Conservation (phyloP, 35 echinoderm and acorn worm species). For the Ptychodera flava region DNA sequence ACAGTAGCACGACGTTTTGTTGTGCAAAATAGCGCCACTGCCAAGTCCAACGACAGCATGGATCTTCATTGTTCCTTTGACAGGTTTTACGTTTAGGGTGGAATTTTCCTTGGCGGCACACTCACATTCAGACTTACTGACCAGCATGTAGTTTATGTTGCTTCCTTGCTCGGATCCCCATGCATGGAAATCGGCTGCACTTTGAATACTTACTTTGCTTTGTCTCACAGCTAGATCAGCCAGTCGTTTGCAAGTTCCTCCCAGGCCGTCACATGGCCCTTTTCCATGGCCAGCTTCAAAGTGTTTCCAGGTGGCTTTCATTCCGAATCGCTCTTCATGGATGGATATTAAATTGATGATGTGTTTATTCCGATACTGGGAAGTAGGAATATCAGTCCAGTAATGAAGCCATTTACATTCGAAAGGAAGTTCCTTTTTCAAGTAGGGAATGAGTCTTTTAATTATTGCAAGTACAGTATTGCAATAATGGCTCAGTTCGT, state of each 20-base stretch:
- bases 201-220: slow-evolving; percentile 44
- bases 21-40: slow-evolving; percentile 13
- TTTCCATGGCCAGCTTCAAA: slow-evolving; percentile 55
- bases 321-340: slow-evolving; percentile 22
- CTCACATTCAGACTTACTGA: too few species aligned
- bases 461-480: slow-evolving; percentile 23
- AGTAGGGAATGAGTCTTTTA: slow-evolving; percentile 24
- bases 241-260: slow-evolving; percentile 18
- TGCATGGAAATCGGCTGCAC: slow-evolving; percentile 22
- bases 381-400: slow-evolving; percentile 59
- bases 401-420: too few species aligned
- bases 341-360: slow-evolving; percentile 32
- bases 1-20: slow-evolving; percentile 36
- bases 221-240: slow-evolving; percentile 40
- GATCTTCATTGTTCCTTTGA: slow-evolving; percentile 43
- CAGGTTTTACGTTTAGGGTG: slow-evolving; percentile 12
- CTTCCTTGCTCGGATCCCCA: slow-evolving; percentile 26
- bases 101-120: slow-evolving; percentile 10
- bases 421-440: slow-evolving; percentile 26
- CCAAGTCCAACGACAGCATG: slow-evolving; percentile 36
- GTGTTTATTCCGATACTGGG: slow-evolving; percentile 48
- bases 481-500: slow-evolving; percentile 21
- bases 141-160: slow-evolving; percentile 34
- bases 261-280: slow-evolving; percentile 27
- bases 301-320: slow-evolving; percentile 40